Base-by-base conservation (phyloP, 37 sponge, comb jelly and placozoan species). In the Mnemiopsis leidyi region DNA sequence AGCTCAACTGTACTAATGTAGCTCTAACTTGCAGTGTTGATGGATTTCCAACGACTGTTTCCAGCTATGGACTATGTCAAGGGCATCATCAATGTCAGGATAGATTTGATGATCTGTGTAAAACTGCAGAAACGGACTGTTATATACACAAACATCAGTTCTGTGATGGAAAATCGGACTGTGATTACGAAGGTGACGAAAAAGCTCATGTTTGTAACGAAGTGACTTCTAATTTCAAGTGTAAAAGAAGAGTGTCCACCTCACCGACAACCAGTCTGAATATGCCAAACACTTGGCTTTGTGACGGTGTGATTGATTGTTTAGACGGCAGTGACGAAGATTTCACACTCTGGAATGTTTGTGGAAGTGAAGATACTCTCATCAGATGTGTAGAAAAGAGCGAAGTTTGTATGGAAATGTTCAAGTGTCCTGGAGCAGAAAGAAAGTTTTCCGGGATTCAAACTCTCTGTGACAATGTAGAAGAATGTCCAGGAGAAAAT, bases 141-240 rank as follows among this genome's bases (percentile, higher is more conserved):
- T 40, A 32, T 61, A 3, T 40, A 2, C 90, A 85, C 90, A 85
- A 85, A 33, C 90, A 85, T 21, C 21, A n/a, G 40, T 29, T 85
- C 30, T 85, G 90, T 39, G 90, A 85, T 40, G 90, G 90, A 2
- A 39, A 9, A 1, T 28, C 38, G 61, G 90, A 85, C 90, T 85
- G 90, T 26, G 38, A 13, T 5, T 28, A 40, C 36, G 90, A 37
- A 40, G 35, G 90, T 21, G 90, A 85, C 36, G 90, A 85, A 39
- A 48, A 18, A 13, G 90, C 32, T 13, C 24, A 1, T 37, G 39
- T 85, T 0, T 85, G 90, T 85, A 18, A 28, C 2, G 61, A 48
- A 18, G 25, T 71, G 3, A 71, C 75, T 28, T 28, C 30, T 28
- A 71, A 71, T 25, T 29, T 28, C 75, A 71, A n/a, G 30, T 71